Base-by-base conservation (phyloP, 2,888 invertebrate genomes). In the Mesorhabditis belari region DNA sequence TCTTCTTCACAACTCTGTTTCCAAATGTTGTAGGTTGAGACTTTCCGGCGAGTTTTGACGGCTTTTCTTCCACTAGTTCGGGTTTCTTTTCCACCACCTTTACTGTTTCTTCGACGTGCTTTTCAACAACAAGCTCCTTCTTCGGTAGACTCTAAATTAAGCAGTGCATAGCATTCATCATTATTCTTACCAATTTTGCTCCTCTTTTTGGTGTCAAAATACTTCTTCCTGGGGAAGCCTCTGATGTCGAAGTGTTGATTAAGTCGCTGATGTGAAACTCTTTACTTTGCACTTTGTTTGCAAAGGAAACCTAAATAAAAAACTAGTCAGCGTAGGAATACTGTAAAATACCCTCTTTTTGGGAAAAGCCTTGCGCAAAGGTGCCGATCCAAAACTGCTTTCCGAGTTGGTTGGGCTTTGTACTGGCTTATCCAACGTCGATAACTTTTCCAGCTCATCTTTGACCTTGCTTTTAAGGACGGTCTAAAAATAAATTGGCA, bases 181-280 rank as follows among this genome's bases (percentile, higher is more conserved):
- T n/a, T 44, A 3, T 25, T 5, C 12, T 19, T 50, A 9, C 49
- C 54, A 12, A 35, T n/a, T 4, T 50, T 29, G 21, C 6, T 50
- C 26, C 28, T 51, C 51, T 53, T 9, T 51, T 51, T 51, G 52
- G n/a, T 19, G 65, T 60, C 19, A 71, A 58, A 62, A 71, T 71
- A 28, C 71, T 66, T 58, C 57, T 67, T 51, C 71, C 71, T 21
- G 73, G 73, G 51, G 67, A 65, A 21, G 71, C 70, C 44, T 69
- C 64, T 9, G 67, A 67, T n/a, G 70, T 64, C 49, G 68, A 59
- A 24, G 67, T 62, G 49, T 64, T 55, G 12, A 68, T 35, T n/a
- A 17, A 9, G 44, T 35, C 17, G n/a, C 17, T 17, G 21, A 19
- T 12, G 17, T 24, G 26, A 19, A 50, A 26, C 26, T 25, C 26